These are phyloP conservation scores for Aspidapion aeneum DNA, from an alignment of 2,888 invertebrate genomes.

Conservation along the genomic window DNA sequence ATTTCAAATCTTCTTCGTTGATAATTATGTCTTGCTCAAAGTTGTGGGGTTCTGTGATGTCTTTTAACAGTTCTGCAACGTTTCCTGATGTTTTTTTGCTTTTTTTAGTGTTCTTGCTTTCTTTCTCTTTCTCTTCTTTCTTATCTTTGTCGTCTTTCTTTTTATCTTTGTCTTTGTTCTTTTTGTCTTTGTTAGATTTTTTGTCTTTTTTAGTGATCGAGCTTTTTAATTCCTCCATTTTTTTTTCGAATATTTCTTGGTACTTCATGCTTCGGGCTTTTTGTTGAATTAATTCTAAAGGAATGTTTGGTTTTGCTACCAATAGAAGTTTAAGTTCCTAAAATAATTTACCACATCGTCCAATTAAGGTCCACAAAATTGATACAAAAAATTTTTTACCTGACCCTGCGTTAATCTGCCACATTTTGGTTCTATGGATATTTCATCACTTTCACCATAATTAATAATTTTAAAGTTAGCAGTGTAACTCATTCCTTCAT, in stretches of 20 bases:
- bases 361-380: not conserved
- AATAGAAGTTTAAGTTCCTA: conserved; percentile 27
- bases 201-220: conserved; percentile 7
- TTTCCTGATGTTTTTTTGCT: not conserved
- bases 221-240: conserved; percentile 21
- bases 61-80: not conserved
- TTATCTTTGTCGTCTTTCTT: conserved; percentile 15
- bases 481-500: conserved; percentile 18
- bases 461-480: conserved; percentile 26
- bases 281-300: conserved; percentile 25
- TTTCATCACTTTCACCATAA: conserved; percentile 23
- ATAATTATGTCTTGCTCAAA: conserved; percentile 18
- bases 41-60: conserved; percentile 4
- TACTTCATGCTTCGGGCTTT: conserved; percentile 29
- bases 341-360: conserved; percentile 8
- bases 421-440: conserved; percentile 31
- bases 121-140: conserved; percentile 15
- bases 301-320: conserved; percentile 25
- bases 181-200: conserved; percentile 10
- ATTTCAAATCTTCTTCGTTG: conserved; percentile 25
- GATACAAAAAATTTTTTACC: conserved; percentile 25
- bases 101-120: conserved; percentile 8
- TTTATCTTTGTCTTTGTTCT: conserved; percentile 7
- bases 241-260: conserved; percentile 27
- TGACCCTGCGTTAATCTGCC: conserved; percentile 29